phyloP scores from a whole-genome alignment of 2,888 invertebrate genomes.

The Ganaspis brasiliensis region DNA sequence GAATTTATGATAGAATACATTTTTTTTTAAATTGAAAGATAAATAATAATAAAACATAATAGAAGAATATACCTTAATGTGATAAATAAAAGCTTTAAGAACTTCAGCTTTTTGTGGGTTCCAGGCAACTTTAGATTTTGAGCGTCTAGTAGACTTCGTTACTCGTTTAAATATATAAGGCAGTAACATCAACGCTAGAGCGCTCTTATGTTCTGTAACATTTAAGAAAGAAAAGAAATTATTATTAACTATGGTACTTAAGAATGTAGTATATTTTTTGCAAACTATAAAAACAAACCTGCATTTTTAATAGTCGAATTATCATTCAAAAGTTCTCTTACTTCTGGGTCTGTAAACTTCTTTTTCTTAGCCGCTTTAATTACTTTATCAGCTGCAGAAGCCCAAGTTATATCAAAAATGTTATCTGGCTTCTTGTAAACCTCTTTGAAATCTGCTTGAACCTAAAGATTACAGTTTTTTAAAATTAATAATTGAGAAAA shows the following conservation, averaged over 20 bases:
- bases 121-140: conserved; percentile 36
- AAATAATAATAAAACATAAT: too few species aligned
- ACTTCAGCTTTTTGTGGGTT: conserved; percentile 38
- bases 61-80: conserved; percentile 47
- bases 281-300: not conserved
- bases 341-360: not conserved
- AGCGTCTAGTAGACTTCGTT: conserved; percentile 38
- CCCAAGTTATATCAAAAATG: not conserved
- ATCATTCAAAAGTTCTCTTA: not conserved
- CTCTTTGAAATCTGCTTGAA: not conserved
- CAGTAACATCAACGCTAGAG: conserved; percentile 39
- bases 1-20: too few species aligned
- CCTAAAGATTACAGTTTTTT: too few species aligned
- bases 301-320: not conserved
- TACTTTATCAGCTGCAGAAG: not conserved
- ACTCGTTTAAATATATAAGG: conserved; percentile 43
- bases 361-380: not conserved
- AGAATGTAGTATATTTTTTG: too few species aligned
- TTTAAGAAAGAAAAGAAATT: not conserved
- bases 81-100: conserved; percentile 45
- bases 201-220: conserved; percentile 38
- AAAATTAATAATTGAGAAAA: not conserved
- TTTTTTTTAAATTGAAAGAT: too few species aligned
- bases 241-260: too few species aligned
- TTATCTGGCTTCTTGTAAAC: not conserved